Percentiles rank a stretch among this genome's conserved stretches.
These are phyloP conservation scores for Meteorus colon DNA, from an alignment of 2,888 invertebrate species.

Conservation along the genomic window DNA sequence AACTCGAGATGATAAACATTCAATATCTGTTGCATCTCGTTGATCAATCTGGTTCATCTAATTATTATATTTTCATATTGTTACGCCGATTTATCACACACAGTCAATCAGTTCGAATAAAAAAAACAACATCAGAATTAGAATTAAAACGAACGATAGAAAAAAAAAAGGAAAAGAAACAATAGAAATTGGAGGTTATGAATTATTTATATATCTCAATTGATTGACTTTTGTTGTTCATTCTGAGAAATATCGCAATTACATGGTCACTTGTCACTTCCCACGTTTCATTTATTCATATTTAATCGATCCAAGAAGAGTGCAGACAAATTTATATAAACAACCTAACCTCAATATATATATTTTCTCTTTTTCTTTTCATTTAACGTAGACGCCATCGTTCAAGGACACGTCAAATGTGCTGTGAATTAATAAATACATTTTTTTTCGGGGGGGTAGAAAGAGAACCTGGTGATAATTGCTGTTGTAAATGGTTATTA, in stretches of 20 bases:
- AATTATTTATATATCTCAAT: slow-evolving; percentile 17
- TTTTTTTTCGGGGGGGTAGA: neutral
- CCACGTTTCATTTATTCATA: slow-evolving; percentile 55
- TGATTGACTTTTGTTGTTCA: slow-evolving; percentile 27
- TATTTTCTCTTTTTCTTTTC: neutral
- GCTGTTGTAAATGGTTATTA: neutral
- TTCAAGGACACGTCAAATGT: neutral
- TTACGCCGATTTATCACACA: slow-evolving; percentile 53
- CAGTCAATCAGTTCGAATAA: slow-evolving; percentile 59
- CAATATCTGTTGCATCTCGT: slow-evolving; percentile 60
- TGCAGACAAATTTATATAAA: slow-evolving; percentile 47
- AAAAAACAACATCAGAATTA: neutral
- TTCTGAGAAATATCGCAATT: slow-evolving; percentile 63
- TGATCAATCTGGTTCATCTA: slow-evolving; percentile 62
- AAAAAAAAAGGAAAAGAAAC: neutral
- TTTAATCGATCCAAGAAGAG: slow-evolving; percentile 58
- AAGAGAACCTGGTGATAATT: neutral
- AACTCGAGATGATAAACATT: slow-evolving; percentile 58
- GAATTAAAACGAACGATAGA: neutral
- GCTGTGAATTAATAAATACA: slow-evolving; percentile 2
- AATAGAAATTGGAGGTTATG: neutral
- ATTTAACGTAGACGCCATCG: neutral
- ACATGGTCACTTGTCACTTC: slow-evolving; percentile 68
- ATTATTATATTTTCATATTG: slow-evolving; percentile 44
- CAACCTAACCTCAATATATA: neutral